A percentile compares a stretch with the other conserved stretches of the same genome.
These are phyloP conservation scores for Pygmarrhopalites habei DNA, from an alignment of 1,140 invertebrate species.

Conservation along the genomic window DNA sequence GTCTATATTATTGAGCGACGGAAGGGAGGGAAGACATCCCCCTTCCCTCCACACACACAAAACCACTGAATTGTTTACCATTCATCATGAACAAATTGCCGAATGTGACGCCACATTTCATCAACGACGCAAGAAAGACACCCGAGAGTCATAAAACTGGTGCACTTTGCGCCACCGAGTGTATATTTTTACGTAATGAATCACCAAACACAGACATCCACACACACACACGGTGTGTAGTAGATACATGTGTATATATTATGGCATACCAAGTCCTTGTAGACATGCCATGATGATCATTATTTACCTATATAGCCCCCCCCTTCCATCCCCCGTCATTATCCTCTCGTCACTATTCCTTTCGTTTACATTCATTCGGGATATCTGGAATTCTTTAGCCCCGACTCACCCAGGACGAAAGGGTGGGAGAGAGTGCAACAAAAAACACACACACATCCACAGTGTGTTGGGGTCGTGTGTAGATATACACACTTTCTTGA, in stretches of 20 bases:
- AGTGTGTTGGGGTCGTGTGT: no score
- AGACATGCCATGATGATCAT: constrained; percentile 1
- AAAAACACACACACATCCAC: no score
- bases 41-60: no score
- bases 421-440: no score
- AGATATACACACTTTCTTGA: no score
- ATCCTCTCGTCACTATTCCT: constrained; percentile 9
- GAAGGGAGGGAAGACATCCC: no score
- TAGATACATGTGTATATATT: no score
- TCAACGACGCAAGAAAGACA: constrained; percentile 12
- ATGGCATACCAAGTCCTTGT: no score
- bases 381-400: constrained; percentile 4
- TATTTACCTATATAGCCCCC: not conserved
- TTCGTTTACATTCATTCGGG: not conserved
- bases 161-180: constrained; percentile 6
- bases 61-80: constrained; percentile 12
- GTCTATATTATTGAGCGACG: no score
- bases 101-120: constrained; percentile 13
- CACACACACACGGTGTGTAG: no score
- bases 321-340: not conserved
- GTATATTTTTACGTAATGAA: constrained; percentile 17
- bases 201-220: not conserved
- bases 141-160: constrained; percentile 10
- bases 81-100: constrained; percentile 19
- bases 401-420: no score